A percentile compares a stretch with the other conserved stretches of the same genome.
These are phyloP conservation scores for Spheniscus humboldti DNA, from an alignment of 2,797 vertebrate species.

Conservation along the genomic window DNA sequence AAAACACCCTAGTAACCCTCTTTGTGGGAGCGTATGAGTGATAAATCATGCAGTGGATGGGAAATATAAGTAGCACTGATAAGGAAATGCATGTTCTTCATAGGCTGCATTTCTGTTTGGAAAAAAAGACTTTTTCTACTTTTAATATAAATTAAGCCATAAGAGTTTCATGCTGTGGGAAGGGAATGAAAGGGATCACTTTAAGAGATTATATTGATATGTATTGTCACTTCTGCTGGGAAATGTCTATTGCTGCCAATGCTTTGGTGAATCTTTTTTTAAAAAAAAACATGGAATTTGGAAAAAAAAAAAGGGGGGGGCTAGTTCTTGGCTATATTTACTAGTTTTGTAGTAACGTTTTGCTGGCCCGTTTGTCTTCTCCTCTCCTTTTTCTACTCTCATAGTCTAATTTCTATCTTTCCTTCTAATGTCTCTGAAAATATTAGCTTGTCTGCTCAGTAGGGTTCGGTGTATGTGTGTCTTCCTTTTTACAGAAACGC, in stretches of 20 bases:
- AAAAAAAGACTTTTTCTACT: slow-evolving; percentile 75
- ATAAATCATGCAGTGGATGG: slow-evolving; percentile 59
- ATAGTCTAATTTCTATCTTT: slow-evolving; percentile 66
- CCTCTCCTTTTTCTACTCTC: slow-evolving; percentile 70
- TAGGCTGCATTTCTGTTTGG: slow-evolving; percentile 66
- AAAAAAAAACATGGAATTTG: slow-evolving; percentile 43
- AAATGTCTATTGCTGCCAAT: slow-evolving; percentile 75
- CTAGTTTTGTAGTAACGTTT: slow-evolving; percentile 80
- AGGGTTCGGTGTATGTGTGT: slow-evolving; percentile 64
- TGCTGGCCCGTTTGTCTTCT: slow-evolving; percentile 73
- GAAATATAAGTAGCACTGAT: slow-evolving; percentile 73
- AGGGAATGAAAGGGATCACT: slow-evolving; percentile 77
- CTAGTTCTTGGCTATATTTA: slow-evolving; percentile 76
- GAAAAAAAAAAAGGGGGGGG: slow-evolving; percentile 5
- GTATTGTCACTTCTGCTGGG: slow-evolving; percentile 77
- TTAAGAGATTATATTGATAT: slow-evolving; percentile 79
- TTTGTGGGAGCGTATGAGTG: slow-evolving; percentile 52
- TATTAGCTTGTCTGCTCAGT: slow-evolving; percentile 68
- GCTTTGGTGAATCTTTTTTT: slow-evolving; percentile 67
- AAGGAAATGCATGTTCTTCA: slow-evolving; percentile 52
- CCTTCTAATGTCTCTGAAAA: slow-evolving; percentile 63
- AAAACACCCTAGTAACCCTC: not conserved
- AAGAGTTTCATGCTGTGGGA: slow-evolving; percentile 79
- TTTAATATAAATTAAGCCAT: slow-evolving; percentile 82
- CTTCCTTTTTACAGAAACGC: slow-evolving; percentile 72